Conservation (phyloP, 1,140 invertebrate species). For the Drosophila rhopaloa region DNA sequence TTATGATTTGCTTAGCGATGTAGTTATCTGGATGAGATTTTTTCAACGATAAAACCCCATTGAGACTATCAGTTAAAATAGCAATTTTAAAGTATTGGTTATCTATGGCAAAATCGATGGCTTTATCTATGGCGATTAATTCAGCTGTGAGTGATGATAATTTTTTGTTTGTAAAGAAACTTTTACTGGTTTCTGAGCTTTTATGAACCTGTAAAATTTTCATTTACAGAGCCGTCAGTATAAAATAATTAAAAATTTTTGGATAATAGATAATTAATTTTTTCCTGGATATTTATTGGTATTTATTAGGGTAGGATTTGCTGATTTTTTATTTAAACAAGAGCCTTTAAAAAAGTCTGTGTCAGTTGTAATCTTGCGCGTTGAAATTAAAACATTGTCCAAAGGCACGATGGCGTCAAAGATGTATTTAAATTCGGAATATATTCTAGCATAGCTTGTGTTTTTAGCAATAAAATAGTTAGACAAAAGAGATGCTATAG, state of each 20-base stretch:
- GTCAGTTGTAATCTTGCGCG: background rate
- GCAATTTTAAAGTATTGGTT: background rate
- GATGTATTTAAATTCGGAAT: no score
- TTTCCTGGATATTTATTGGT: background rate
- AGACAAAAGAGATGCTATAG: no score
- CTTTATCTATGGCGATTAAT: no score
- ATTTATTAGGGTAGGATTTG: background rate
- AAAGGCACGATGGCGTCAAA: background rate
- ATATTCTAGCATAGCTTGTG: no score
- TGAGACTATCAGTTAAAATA: conserved; percentile 1
- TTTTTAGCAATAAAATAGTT: no score
- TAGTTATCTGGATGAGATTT: background rate
- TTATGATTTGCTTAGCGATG: background rate
- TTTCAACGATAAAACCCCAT: background rate
- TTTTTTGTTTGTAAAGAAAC: background rate
- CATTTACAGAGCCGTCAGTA: background rate
- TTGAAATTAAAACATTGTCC: background rate
- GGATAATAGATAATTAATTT: background rate
- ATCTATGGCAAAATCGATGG: background rate
- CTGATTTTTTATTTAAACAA: conserved; percentile 4
- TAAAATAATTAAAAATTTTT: background rate
- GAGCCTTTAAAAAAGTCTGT: background rate
- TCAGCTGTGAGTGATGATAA: background rate
- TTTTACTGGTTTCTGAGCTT: background rate
- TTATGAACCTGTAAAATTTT: no score